Base-by-base conservation (phyloP, 2,888 invertebrate species). In the Leuctra nigra region DNA sequence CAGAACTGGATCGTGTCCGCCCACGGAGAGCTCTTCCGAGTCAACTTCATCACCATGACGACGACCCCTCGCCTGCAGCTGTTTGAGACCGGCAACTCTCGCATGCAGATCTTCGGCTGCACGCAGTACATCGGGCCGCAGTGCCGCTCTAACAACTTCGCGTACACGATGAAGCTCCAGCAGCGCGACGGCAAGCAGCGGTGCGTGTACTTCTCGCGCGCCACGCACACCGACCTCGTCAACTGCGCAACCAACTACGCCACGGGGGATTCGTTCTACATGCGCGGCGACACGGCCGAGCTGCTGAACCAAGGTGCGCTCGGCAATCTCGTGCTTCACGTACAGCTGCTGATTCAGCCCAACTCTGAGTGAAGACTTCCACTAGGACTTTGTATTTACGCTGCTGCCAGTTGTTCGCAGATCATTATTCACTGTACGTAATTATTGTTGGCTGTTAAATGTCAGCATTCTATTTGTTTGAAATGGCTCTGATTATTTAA, bases 1-100 rank as follows among this genome's bases (percentile, higher is more conserved):
- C 54, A 54, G 33, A 56, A 59, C 54, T 59, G 59, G 59, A 25
- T 59, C 7, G 44, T 59, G 41, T 54, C 56, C 4, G 48, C 59
- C n/a, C 18, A 53, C 20, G 54, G 38, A 16, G 56, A 59, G 50
- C 33, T 59, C n/a, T 59, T 59, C 41, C 59, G 59, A 20, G 59
- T 59, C 23, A 59, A 59, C 36, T 52, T 59, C 16, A 52, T 55
- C 29, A 48, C 56, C 6, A 44, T 50, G 22, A 50, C 44, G 22
- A 29, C 48, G 9, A 48, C 38, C 16, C 41, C 41, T 4, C 7
- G 50, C 44, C 6, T 11, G 2, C 44, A 9, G 4, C 35, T 33
- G 3, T 20, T 18, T 4, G 50, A 16, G 2, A 4, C 33, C n/a
- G 48, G 16, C 50, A 50, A 20, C 2, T n/a, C 2, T 14, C 22